Base-by-base conservation (phyloP, 2,797 vertebrate genomes). In the Enteromius viviparus region DNA sequence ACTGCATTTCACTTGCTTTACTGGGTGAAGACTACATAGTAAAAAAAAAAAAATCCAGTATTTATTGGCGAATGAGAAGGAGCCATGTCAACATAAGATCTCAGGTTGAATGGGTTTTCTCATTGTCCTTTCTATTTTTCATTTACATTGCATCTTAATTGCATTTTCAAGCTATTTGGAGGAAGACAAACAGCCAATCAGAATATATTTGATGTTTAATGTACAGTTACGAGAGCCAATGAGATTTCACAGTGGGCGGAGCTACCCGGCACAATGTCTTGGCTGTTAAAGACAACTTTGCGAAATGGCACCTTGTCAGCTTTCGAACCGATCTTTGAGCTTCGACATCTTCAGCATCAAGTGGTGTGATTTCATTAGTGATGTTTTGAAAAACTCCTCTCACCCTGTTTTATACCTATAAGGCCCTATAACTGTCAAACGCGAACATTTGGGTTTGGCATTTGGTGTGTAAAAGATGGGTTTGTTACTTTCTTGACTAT, bases 401-500 rank as follows among this genome's bases (percentile, higher is more conserved):
- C 49, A 74, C 49, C 70, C 76, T 77, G 77, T 84, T 88, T 86
- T 84, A 68, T 83, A 83, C 49, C 37, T 84, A 64, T 84, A 83
- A 80, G 23, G 26, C 37, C 14, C 66, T 53, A 49, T 53, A 49
- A 49, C 74, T 55, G 76, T 68, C 58, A 58, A 76, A 80, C 42
- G 26, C 23, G 49, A 69, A 68, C 58, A 70, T 47, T 34, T 70
- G 58, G 17, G 76, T 65, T 37, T 23, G 83, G 77, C 82, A 70
- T 65, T 47, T 47, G 45, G 15, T 81, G 37, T 76, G 62, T 76
- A 71, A 70, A 68, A 32, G 76, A 71, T 84, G 87, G 79, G 55
- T 90, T 85, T 88, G 80, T 89, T 88, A 79, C 90, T 92, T 92
- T 91, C 74, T 92, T 91, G 83, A 85, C 82, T 89, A 93, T 94